A percentile compares a stretch with the other conserved stretches of the same genome.
Conservation (phyloP, 2,113 vertebrate species). For the Alouatta palliata region DNA sequence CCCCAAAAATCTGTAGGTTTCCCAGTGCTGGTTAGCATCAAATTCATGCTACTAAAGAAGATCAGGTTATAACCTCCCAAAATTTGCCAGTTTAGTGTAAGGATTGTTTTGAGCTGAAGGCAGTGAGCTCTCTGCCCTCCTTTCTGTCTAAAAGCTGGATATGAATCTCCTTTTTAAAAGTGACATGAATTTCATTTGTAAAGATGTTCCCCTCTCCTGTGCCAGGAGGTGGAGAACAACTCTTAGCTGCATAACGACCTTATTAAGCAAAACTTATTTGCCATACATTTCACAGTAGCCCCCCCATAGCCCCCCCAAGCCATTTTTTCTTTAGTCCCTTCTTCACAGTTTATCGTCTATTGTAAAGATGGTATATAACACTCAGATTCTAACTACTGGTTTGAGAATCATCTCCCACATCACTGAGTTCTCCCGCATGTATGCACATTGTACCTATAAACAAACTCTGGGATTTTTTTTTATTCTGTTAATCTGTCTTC, state of each 20-base stretch:
- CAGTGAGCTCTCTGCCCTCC: not conserved
- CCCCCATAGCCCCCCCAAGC: not conserved
- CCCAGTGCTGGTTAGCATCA: not conserved
- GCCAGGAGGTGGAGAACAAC: not conserved
- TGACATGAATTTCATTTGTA: not conserved
- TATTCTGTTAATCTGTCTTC: not conserved
- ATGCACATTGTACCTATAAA: not conserved
- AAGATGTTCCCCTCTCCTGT: not conserved
- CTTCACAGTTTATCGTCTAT: not conserved
- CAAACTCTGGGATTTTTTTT: not conserved
- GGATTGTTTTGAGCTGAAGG: not conserved
- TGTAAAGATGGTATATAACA: not conserved
- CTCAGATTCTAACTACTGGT: not conserved
- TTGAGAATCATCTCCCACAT: not conserved
- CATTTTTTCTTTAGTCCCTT: not conserved
- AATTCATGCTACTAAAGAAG: not conserved
- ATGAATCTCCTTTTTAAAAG: not conserved
- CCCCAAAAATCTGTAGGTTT: not conserved
- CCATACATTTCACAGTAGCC: not conserved
- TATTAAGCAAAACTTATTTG: not conserved
- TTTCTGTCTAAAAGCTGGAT: not conserved
- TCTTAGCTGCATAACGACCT: not conserved
- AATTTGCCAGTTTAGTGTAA: not conserved
- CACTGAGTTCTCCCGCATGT: too few relatives aligned
- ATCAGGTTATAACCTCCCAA: not conserved